Percentiles rank a stretch among this genome's conserved stretches.
These are phyloP conservation scores for Hestina assimilis DNA, from an alignment of 1,140 invertebrate genomes.

Conservation along the genomic window DNA sequence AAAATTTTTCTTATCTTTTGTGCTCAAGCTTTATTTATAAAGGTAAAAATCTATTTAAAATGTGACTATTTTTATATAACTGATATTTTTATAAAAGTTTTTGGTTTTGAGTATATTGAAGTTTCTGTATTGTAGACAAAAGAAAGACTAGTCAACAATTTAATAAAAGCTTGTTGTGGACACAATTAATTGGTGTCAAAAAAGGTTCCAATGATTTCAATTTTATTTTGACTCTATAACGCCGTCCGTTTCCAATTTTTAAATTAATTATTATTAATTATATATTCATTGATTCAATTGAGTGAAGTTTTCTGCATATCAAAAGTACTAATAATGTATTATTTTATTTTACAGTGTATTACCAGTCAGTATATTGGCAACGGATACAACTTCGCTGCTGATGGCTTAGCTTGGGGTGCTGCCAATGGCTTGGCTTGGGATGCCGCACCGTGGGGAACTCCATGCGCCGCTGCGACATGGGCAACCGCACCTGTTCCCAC, in stretches of 20 bases:
- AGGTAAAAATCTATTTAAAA: slow-evolving; percentile 2
- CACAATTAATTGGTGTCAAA: neutral
- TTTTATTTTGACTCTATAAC: too few relatives aligned
- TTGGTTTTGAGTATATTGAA: too few relatives aligned
- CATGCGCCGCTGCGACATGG: neutral
- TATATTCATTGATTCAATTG: too few relatives aligned
- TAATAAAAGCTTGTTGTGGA: too few relatives aligned
- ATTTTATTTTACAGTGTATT: slow-evolving; percentile 6
- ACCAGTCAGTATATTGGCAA: slow-evolving; percentile 12
- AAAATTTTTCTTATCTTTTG: slow-evolving; percentile 3
- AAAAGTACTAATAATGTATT: neutral
- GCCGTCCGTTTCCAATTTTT: too few relatives aligned
- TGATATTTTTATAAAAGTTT: too few relatives aligned
- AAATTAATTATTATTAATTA: too few relatives aligned
- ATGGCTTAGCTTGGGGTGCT: neutral
- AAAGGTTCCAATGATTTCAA: neutral
- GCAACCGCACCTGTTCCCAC: slow-evolving; percentile 1
- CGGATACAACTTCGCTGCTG: slow-evolving; percentile 5
- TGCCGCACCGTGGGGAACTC: neutral
- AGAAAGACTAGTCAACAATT: too few relatives aligned
- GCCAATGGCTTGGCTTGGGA: slow-evolving; percentile 5
- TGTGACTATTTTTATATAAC: neutral
- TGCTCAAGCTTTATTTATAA: slow-evolving; percentile 6
- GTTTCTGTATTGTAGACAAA: too few relatives aligned
- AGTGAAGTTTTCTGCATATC: too few relatives aligned